A percentile compares a stretch with the other conserved stretches of the same genome.
Conservation (phyloP, 2,888 invertebrate species). For the Dynastes maya region DNA sequence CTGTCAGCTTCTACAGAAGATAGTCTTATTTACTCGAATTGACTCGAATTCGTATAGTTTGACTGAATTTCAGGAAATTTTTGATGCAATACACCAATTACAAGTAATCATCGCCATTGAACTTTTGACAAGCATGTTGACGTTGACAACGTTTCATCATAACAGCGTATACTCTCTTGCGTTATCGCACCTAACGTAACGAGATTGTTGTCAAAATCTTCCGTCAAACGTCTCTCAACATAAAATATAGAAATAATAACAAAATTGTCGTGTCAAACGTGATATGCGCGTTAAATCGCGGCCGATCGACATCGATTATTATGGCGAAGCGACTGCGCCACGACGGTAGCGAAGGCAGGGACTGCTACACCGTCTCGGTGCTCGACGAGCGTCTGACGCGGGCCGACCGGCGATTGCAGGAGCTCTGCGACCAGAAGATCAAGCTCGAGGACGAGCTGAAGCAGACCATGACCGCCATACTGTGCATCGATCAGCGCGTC, state of each 20-base stretch:
- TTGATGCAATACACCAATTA: too few species aligned
- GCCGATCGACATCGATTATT: neutral
- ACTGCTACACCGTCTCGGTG: conserved; percentile 39
- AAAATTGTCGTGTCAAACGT: conserved; percentile 11
- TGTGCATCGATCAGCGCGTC: conserved; percentile 39
- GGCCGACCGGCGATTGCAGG: conserved; percentile 39
- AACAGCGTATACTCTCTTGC: too few species aligned
- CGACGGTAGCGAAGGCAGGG: conserved; percentile 25
- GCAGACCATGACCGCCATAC: conserved; percentile 33
- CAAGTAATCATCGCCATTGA: too few species aligned
- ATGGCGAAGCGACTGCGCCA: conserved; percentile 31
- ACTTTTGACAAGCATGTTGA: too few species aligned
- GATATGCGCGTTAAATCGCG: neutral
- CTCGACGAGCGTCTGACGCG: conserved; percentile 31
- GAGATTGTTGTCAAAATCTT: neutral
- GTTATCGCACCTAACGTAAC: neutral
- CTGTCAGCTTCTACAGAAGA: too few species aligned
- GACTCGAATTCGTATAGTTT: too few species aligned
- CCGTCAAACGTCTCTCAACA: too few species aligned
- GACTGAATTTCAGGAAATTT: too few species aligned
- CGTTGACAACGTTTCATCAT: too few species aligned
- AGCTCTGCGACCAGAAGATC: conserved; percentile 34
- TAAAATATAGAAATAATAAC: neutral
- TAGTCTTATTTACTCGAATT: too few species aligned
- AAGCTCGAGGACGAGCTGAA: conserved; percentile 38